Evolutionary conservation across 2,888 invertebrate species (phyloP), one percentile per base, ranked within the genome.

Genomic region (Crematogaster levior): DNA sequence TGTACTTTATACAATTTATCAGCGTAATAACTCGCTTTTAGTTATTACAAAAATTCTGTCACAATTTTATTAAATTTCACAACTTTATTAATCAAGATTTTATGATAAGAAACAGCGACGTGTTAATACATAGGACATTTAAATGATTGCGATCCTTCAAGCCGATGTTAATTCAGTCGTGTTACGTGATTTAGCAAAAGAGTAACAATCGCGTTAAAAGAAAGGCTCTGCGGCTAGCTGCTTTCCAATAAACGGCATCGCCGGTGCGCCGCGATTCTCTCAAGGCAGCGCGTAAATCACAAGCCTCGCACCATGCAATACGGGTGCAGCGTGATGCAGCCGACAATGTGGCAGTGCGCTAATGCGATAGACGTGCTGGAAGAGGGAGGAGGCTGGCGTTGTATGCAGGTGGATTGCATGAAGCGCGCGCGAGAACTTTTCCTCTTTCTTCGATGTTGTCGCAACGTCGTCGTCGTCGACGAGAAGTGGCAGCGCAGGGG

Each of bases 381-480:
- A 65, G 58, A 66, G 79, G 74, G 61, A 18, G 75, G 61, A 63
- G n/a, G 53, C 48, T 37, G 37, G 60, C 56, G 82, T 81, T 58
- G 86, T 74, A 84, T 61, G 82, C 70, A 63, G 80, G 53, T 74
- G 80, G 84, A 74, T 85, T 80, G 84, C 83, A 85, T 83, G 87
- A 77, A 68, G 84, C 86, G 83, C 86, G 85, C 85, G 87, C 84
- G 87, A 86, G 84, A 84, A 85, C 83, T 82, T 89, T 89, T 89
- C 89, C 88, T 86, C 75, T 82, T 68, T 79, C 66, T 88, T 85
- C 85, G 86, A 74, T 85, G 85, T 83, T 85, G 89, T 89, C 89
- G 89, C 88, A 85, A 84, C 85, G 83, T 87, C 80, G 88, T 85
- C n/a, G 83, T 83, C 86, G 88, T 85, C 88, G 86, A 86, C 85